Evolutionary conservation across 1,140 invertebrate species (phyloP), one percentile per base, ranked within the genome.

Genomic region (Drosophila equinoxialis): DNA sequence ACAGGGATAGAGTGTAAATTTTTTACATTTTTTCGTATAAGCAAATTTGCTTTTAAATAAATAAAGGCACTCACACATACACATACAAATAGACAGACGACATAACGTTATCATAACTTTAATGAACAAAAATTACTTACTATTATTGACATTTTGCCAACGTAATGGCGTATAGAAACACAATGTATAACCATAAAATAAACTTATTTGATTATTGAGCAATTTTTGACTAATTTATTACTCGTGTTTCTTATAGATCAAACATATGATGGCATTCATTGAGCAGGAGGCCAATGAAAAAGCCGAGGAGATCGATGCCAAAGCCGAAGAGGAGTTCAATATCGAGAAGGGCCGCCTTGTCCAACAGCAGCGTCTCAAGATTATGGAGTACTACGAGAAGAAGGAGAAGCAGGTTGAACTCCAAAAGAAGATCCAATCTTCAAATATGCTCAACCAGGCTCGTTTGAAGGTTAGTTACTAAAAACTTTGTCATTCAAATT

Each of bases 261-360:
- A 99, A 94, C 99, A 99, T 93, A 99, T 99, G 99, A 99, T 99
- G 97, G 98, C 98, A 93, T 99, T 99, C 95, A 99, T 99, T 93
- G 98, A 99, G 94, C 98, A 99, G 95, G 99, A 99, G 93, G 99
- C 99, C 92, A 99, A 99, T 95, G 99, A 99, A 95, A 99, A 99
- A 94, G 98, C 98, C 48, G 99, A 99, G 94, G 99, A 99, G 95
- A 99, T 99, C 93, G 99, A 99, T 95, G 98, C 98, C 14, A 99
- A 99, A 94, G 98, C 99, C 51, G 99, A 99, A 92, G 99, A 99
- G 94, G 99, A 99, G 93, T 99, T 99, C 93, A 99, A 99, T 93
- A 99, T 99, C 92, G 99, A 99, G 93, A 99, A 99, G 91, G 98
- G 98, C 73, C 96, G 98, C 89, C 94, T 99, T 48, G 98, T 99